phyloP scores from a whole-genome alignment of 2,797 vertebrate genomes.

The Chaetophractus vellerosus region DNA sequence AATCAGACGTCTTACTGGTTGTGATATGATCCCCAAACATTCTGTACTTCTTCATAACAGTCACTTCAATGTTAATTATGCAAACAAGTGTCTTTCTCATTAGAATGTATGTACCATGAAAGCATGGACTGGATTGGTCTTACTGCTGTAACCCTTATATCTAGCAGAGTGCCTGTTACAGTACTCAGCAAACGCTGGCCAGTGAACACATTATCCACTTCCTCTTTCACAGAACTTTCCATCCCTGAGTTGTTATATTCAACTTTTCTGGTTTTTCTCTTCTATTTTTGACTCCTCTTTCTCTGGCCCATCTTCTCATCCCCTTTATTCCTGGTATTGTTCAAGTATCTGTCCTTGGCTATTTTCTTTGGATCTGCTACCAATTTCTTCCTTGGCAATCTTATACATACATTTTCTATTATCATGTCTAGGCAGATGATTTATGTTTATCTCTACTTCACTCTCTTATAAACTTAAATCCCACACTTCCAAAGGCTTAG shows the following conservation, averaged over 20 bases:
- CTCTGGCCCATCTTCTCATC: neutral
- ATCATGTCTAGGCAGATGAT: neutral
- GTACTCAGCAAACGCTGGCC: neutral
- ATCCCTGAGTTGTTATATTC: neutral
- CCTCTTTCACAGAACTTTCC: neutral
- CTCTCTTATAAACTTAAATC: neutral
- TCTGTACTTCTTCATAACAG: neutral
- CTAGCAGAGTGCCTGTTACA: neutral
- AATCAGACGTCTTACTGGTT: constrained; percentile 3
- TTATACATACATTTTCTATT: constrained; percentile 10
- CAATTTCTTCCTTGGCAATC: neutral
- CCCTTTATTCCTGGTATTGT: neutral
- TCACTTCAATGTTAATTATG: neutral
- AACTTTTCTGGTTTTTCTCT: neutral
- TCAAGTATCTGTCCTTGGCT: neutral
- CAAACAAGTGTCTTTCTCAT: neutral
- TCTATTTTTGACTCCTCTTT: neutral
- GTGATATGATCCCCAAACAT: neutral
- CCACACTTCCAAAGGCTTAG: neutral
- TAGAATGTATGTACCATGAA: neutral
- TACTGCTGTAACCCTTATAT: neutral
- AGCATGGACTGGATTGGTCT: neutral
- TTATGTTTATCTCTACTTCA: neutral
- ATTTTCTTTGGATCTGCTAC: neutral
- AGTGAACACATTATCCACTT: neutral